Evolutionary conservation across 2,888 invertebrate genomes (phyloP), one percentile per base, ranked within the genome.

Genomic region (Thysanoteuthis rhombus): DNA sequence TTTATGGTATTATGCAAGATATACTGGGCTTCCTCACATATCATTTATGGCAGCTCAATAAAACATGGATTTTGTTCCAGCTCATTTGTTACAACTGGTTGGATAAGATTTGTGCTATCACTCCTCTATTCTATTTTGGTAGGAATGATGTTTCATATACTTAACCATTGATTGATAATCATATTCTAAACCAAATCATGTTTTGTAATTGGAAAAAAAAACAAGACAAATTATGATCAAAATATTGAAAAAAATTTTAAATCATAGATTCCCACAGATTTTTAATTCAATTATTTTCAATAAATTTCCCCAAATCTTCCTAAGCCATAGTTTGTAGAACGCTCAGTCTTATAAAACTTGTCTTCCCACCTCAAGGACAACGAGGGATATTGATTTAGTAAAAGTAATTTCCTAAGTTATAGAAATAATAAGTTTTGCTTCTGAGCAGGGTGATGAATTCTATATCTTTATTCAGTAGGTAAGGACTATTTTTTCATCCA

Each of bases 401-500:
- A 75, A 75, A 75, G 75, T 75, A 75, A 12, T 75, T 75, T 75
- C 75, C 75, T 16, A 75, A 75, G 75, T 75, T 75, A 75, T 75
- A 75, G 36, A 36, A 75, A 75, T 58, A 58, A 58, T 36, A n/a
- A 75, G 22, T 75, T 75, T 75, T 36, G n/a, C 36, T 75, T 75
- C n/a, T n/a, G 2, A 16, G 75, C 36, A 16, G n/a, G 36, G n/a
- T n/a, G 75, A 75, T 75, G 36, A 75, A 75, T 36, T 75, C 75
- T 75, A 75, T 75, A 75, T 75, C 75, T 75, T 75, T 75, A 75
- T 75, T 75, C 75, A 75, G 75, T 75, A 75, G 75, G 75, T 75
- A 75, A n/a, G n/a, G 75, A n/a, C 75, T 36, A 75, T 75, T 75
- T 75, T 75, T 75, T n/a, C 75, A 75, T 12, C 36, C 75, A 36